Evolutionary conservation across 2,888 invertebrate genomes (phyloP).

Genomic region (Leptothorax acervorum): DNA sequence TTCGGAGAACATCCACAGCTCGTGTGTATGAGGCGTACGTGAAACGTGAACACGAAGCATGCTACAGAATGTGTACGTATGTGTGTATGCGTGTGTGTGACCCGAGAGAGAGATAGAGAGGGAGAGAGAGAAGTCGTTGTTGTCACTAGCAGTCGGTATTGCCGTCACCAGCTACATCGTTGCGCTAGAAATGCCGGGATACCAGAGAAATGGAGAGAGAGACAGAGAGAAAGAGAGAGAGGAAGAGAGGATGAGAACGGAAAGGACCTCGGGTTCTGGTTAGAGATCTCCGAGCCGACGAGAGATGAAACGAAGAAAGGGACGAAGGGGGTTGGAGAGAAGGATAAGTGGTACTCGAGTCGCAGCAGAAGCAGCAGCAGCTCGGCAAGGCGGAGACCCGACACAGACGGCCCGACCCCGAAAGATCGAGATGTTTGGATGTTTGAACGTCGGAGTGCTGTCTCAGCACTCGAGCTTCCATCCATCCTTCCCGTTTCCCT

Average conservation of each 20-base stretch:
- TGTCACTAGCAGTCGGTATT: slow-evolving; percentile 65
- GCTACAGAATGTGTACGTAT: slow-evolving; percentile 36
- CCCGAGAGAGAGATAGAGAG: slow-evolving; percentile 10
- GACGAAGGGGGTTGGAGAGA: slow-evolving; percentile 66
- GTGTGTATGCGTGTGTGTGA: slow-evolving; percentile 24
- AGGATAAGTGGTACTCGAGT: slow-evolving; percentile 83
- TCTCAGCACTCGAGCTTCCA: slow-evolving; percentile 82
- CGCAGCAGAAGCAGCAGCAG: slow-evolving; percentile 60
- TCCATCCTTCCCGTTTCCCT: slow-evolving; percentile 55
- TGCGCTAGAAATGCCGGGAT: slow-evolving; percentile 59
- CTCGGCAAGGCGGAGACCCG: slow-evolving; percentile 68
- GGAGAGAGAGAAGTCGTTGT: slow-evolving; percentile 58
- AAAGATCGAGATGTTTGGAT: slow-evolving; percentile 85
- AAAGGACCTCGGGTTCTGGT: slow-evolving; percentile 63
- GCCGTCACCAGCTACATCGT: slow-evolving; percentile 71
- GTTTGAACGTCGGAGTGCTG: slow-evolving; percentile 84
- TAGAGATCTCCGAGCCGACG: slow-evolving; percentile 55
- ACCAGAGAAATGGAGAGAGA: slow-evolving; percentile 26
- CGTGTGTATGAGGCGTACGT: slow-evolving; percentile 52
- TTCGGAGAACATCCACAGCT: slow-evolving; percentile 62
- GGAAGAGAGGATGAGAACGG: slow-evolving; percentile 42
- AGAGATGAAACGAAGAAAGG: slow-evolving; percentile 71
- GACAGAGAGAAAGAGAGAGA: slow-evolving; percentile 12
- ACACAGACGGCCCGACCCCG: slow-evolving; percentile 79
- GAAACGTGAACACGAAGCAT: slow-evolving; percentile 21